Percentiles rank a stretch among this genome's conserved stretches.
phyloP scores from a whole-genome alignment of 2,113 vertebrate species.

The Rhynchomys soricoides region DNA sequence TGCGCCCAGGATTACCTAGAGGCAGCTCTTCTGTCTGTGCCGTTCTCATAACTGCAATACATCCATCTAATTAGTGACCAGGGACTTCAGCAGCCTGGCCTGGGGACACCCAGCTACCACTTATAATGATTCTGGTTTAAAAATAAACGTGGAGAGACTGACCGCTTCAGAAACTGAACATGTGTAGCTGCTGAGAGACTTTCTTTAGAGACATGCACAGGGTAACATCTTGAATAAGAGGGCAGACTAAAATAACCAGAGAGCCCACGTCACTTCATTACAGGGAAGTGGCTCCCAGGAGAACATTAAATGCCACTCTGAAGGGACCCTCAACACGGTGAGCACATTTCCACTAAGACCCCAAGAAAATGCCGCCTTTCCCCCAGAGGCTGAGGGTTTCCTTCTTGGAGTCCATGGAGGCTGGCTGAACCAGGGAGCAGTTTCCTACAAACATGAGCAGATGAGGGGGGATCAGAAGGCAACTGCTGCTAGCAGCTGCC shows the following conservation, averaged over 20 bases:
- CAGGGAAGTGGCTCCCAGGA: constrained; percentile 49
- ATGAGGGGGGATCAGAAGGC: background rate
- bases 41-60: too few relatives aligned
- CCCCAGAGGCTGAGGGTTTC: background rate
- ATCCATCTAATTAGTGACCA: background rate
- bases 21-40: background rate
- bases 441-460: background rate
- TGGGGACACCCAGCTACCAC: background rate
- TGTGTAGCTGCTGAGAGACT: constrained; percentile 53
- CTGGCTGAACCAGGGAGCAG: background rate
- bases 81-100: background rate
- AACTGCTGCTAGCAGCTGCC: fast-evolving
- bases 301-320: background rate
- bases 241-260: constrained; percentile 65
- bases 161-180: constrained; percentile 35
- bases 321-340: background rate
- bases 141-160: constrained; percentile 49
- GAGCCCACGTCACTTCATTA: constrained; percentile 36
- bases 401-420: background rate
- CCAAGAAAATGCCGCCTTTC: background rate
- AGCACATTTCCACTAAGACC: background rate
- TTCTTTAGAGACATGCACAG: constrained; percentile 69
- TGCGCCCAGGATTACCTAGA: background rate
- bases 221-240: constrained; percentile 63
- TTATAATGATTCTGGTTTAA: constrained; percentile 57